A percentile compares a stretch with the other conserved stretches of the same genome.
These are phyloP conservation scores for Hyperoplus immaculatus DNA, from an alignment of 2,797 vertebrate species.

Conservation along the genomic window DNA sequence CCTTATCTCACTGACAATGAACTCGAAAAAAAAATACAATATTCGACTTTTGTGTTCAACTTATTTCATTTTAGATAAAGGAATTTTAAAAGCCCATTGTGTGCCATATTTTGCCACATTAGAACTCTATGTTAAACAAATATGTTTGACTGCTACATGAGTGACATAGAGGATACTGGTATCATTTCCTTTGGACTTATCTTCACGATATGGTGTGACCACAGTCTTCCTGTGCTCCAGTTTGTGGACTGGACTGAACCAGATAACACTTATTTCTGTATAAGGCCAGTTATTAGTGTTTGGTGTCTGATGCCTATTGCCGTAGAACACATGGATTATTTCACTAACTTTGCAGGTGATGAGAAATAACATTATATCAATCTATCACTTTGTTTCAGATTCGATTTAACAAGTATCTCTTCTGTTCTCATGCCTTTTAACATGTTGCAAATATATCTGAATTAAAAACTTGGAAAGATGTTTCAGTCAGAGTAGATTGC, in stretches of 20 bases:
- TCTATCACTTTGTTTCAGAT: not conserved
- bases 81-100: not conserved
- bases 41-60: not conserved
- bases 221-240: not conserved
- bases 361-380: not conserved
- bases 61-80: not conserved
- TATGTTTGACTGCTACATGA: conserved; percentile 10
- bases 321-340: too few relatives aligned
- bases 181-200: conserved; percentile 76
- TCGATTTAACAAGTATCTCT: not conserved
- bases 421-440: not conserved
- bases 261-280: conserved; percentile 23
- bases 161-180: conserved; percentile 25
- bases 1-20: fast-evolving
- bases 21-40: not conserved
- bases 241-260: conserved; percentile 22
- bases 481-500: not conserved
- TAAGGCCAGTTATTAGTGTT: not conserved
- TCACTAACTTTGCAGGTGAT: too few relatives aligned
- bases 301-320: conserved; percentile 7
- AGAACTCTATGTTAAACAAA: not conserved
- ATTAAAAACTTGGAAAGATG: not conserved
- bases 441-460: not conserved
- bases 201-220: conserved; percentile 25
- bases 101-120: not conserved